These are phyloP conservation scores for Erebia ligea DNA, from an alignment of 2,888 invertebrate species.

Conservation along the genomic window DNA sequence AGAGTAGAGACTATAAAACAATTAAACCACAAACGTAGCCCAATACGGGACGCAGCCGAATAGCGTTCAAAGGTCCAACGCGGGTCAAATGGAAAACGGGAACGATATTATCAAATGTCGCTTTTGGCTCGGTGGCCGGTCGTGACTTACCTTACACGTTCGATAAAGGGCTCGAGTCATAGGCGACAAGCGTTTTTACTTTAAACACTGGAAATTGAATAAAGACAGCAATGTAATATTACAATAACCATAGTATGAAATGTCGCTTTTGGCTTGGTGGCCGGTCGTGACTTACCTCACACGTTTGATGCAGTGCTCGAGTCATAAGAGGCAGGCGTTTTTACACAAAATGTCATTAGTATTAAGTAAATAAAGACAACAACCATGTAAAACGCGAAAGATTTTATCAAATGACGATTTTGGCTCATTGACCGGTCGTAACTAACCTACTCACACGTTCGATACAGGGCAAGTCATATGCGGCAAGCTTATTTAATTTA, in stretches of 20 bases:
- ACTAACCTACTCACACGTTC: too few species aligned
- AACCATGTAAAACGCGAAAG: neutral
- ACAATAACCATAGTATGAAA: slow-evolving; percentile 76
- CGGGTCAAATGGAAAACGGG: slow-evolving; percentile 70
- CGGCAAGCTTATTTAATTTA: too few species aligned
- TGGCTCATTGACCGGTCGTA: too few species aligned
- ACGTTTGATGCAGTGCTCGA: slow-evolving; percentile 49
- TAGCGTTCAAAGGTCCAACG: slow-evolving; percentile 58
- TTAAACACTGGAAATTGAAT: slow-evolving; percentile 51
- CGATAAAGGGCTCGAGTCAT: slow-evolving; percentile 40
- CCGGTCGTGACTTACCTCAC: slow-evolving; percentile 81
- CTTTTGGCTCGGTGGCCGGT: slow-evolving; percentile 75
- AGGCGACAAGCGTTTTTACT: slow-evolving; percentile 43
- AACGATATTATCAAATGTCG: slow-evolving; percentile 79
- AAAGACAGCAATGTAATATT: slow-evolving; percentile 45
- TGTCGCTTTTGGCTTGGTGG: slow-evolving; percentile 75
- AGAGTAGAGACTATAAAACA: slow-evolving; percentile 1
- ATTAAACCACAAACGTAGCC: slow-evolving; percentile 17
- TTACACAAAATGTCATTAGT: neutral
- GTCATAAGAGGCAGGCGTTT: slow-evolving; percentile 43
- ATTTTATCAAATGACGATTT: too few species aligned
- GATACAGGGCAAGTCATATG: too few species aligned
- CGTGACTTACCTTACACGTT: slow-evolving; percentile 80
- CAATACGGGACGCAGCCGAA: slow-evolving; percentile 52
- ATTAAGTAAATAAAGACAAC: neutral